Percentiles rank a stretch among this genome's conserved stretches.
Conservation (phyloP, 2,113 vertebrate genomes). For the Chaetorhynchus papuensis region DNA sequence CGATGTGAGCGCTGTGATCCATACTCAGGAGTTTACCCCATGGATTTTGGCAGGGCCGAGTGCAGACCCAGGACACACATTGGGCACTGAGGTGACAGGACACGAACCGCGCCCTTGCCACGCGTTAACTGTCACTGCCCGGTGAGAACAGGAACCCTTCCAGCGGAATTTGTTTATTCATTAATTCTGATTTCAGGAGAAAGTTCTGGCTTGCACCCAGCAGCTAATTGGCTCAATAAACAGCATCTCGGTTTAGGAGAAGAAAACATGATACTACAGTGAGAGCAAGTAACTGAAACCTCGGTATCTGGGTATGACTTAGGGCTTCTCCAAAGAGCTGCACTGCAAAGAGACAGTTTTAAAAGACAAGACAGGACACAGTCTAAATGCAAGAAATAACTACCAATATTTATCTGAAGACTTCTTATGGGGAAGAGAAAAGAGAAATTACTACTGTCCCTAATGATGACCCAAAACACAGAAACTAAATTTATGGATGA, state of each 20-base stretch:
- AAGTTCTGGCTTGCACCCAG: constrained; percentile 52
- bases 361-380: neutral
- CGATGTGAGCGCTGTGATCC: neutral
- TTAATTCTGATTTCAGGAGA: constrained; percentile 49
- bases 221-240: constrained; percentile 59
- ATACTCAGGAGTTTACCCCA: neutral
- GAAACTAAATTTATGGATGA: neutral
- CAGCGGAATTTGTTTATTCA: constrained; percentile 26
- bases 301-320: neutral
- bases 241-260: neutral
- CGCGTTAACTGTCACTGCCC: neutral
- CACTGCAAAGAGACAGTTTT: neutral
- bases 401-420: neutral
- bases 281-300: neutral
- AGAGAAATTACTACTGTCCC: neutral
- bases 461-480: neutral
- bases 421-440: neutral
- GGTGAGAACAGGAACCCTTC: neutral
- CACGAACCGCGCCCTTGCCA: neutral
- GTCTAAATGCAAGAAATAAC: neutral
- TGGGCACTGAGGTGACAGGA: neutral
- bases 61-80: neutral
- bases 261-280: neutral
- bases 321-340: neutral
- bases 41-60: fast-evolving